Evolutionary conservation across 2,797 vertebrate genomes (phyloP), one percentile per base, ranked within the genome.

Genomic region (Poeciliopsis presidionis): DNA sequence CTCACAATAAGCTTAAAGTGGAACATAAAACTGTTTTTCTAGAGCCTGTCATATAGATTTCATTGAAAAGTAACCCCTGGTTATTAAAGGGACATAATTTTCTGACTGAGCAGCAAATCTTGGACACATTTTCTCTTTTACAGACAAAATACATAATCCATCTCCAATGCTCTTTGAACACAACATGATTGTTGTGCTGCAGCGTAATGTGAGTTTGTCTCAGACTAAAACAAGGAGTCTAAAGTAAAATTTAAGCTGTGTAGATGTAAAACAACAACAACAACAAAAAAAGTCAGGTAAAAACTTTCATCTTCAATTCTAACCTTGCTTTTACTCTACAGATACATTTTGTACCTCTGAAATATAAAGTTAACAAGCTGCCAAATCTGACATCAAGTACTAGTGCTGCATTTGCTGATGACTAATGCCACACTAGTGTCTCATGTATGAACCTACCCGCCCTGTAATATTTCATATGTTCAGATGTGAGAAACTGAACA

Each of bases 51-150:
- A 84, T 65, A 81, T 65, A 81, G 36, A 75, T 84, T 84, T 89
- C 71, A 18, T 72, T 86, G 76, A 88, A 83, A 79, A 85, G 72
- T 81, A 88, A 77, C 82, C 59, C 55, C 89, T 92, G 81, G 49
- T 86, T 88, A 90, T 94, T 95, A 94, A 94, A 93, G 92, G 94
- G 94, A 95, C 74, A 75, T 78, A 86, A 87, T 83, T 81, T 84
- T 82, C 79, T 70, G 83, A 82, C 84, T 0, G 25, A 87, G 80
- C 80, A 84, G 78, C 72, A 72, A 84, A 81, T 82, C 70, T 80
- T 77, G 80, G 43, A 71, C 67, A 71, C 81, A 18, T 59, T 33
- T 78, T 80, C 55, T 79, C 59, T 61, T 73, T 77, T 81, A 25
- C 20, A 55, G 72, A 73, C 9, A 39, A 73, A 72, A 65, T 9